Evolutionary conservation across 2,797 vertebrate species (phyloP).

Genomic region (Poliocrania exsul): DNA sequence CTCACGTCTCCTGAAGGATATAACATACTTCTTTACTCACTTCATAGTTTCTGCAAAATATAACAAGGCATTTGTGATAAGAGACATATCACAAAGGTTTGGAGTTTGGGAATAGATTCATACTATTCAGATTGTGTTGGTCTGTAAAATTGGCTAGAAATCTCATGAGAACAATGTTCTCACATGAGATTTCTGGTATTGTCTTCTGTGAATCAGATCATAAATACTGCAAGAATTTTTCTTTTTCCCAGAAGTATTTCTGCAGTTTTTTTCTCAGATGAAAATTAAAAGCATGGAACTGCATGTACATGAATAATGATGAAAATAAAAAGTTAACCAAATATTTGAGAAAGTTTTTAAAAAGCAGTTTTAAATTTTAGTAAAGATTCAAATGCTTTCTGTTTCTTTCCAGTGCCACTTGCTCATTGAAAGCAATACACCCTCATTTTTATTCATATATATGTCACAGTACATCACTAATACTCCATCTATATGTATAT

Average conservation of each 20-base stretch:
- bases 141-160: constrained; percentile 22
- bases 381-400: background rate
- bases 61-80: background rate
- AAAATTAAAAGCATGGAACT: background rate
- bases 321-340: background rate
- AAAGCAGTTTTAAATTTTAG: background rate
- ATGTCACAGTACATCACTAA: background rate
- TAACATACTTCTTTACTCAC: background rate
- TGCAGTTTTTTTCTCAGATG: background rate
- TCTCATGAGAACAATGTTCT: constrained; percentile 15
- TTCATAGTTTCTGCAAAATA: background rate
- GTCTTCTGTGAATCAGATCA: constrained; percentile 5
- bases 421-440: background rate
- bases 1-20: background rate
- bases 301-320: background rate
- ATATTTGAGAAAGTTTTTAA: background rate
- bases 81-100: background rate
- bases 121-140: constrained; percentile 19
- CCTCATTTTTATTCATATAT: background rate
- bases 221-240: constrained; percentile 26
- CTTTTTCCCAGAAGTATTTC: background rate
- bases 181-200: constrained; percentile 11
- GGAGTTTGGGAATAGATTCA: background rate
- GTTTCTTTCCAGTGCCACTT: background rate
- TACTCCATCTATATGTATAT: background rate